Conservation (phyloP, 1,140 invertebrate genomes). For the Drosophila virilis region DNA sequence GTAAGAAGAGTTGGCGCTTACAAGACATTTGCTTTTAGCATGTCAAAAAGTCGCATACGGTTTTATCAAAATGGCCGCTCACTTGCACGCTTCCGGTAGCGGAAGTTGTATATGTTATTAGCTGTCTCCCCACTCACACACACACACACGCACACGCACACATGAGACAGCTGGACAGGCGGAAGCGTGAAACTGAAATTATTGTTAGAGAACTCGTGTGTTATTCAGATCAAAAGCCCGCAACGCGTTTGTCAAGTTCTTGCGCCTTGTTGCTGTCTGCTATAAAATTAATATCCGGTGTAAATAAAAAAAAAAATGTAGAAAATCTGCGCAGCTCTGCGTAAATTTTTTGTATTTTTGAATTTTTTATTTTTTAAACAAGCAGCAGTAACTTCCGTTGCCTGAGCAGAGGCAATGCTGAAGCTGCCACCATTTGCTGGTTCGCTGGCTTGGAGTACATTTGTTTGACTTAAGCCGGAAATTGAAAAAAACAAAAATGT, state of each 20-base stretch:
- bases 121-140: constrained; percentile 43
- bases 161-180: constrained; percentile 66
- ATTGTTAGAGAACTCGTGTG: constrained; percentile 57
- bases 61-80: constrained; percentile 65
- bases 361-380: constrained; percentile 58
- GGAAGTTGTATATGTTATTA: constrained; percentile 80
- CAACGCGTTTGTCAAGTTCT: constrained; percentile 69
- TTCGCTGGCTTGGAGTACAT: constrained; percentile 55
- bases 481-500: constrained; percentile 75
- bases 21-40: constrained; percentile 62
- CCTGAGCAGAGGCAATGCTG: constrained; percentile 37
- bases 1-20: constrained; percentile 12
- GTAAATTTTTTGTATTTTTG: constrained; percentile 2
- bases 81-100: constrained; percentile 74
- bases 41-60: constrained; percentile 53
- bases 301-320: constrained; percentile 76
- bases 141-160: background rate
- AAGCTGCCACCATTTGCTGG: constrained; percentile 30
- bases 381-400: constrained; percentile 74
- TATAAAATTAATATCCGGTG: constrained; percentile 83
- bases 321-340: constrained; percentile 37
- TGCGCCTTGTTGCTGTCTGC: constrained; percentile 55
- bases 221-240: constrained; percentile 69
- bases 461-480: constrained; percentile 82
- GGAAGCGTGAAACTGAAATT: constrained; percentile 72